These are phyloP conservation scores for Myrmecobius fasciatus DNA, from an alignment of 2,113 vertebrate genomes.

Conservation along the genomic window DNA sequence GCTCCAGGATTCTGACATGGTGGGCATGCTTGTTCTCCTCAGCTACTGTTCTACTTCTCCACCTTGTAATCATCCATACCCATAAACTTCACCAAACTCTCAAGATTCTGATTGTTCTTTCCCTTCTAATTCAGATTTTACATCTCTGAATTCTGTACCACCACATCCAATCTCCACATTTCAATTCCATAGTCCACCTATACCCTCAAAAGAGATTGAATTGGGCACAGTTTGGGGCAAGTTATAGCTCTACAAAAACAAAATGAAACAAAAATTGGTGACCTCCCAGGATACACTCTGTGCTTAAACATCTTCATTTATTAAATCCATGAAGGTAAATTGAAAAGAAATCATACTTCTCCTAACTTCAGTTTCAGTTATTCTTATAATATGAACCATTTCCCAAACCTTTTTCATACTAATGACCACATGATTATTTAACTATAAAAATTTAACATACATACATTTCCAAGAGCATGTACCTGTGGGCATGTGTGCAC, in stretches of 20 bases:
- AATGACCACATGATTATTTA: constrained; percentile 60
- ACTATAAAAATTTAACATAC: constrained; percentile 26
- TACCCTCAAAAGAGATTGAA: not conserved
- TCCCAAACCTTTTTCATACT: constrained; percentile 45
- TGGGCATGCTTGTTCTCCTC: not conserved
- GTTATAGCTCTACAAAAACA: not conserved
- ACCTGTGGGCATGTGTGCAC: not conserved
- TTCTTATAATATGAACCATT: constrained; percentile 61
- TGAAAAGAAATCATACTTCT: constrained; percentile 67
- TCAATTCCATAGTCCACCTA: not conserved
- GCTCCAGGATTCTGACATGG: no score
- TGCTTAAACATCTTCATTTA: constrained; percentile 57
- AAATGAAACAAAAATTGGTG: not conserved
- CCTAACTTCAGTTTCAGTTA: constrained; percentile 61
- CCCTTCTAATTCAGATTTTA: not conserved
- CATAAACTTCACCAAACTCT: not conserved
- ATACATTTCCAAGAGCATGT: not conserved
- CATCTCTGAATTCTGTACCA: not conserved
- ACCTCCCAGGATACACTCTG: constrained; percentile 35
- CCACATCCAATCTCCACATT: not conserved
- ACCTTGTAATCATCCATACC: not conserved
- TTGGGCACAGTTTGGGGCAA: not conserved
- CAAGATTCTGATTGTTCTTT: not conserved
- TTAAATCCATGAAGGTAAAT: constrained; percentile 56
- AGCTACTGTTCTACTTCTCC: not conserved